Base-by-base conservation (phyloP, 2,888 invertebrate species). In the Teleogryllus oceanicus region DNA sequence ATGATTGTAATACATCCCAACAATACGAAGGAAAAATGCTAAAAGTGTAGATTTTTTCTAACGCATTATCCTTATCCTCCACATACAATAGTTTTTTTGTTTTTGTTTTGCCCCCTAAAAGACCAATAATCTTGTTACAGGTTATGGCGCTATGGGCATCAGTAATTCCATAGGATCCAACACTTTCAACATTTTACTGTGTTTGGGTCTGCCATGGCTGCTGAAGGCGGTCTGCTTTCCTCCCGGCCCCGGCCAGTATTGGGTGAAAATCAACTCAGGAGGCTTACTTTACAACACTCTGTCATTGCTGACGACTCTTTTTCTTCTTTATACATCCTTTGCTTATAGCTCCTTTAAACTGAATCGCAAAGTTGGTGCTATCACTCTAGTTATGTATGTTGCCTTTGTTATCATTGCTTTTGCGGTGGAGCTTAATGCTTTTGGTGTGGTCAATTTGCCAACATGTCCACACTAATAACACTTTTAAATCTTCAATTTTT, bases 151-250 rank as follows among this genome's bases (percentile, higher is more conserved):
- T 20, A 94, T 94, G 94, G 94, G 94, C 0, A 90, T 95, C 80
- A 93, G 94, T 85, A 95, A 94, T 87, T 92, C 94, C 1, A 93
- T 95, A 77, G 94, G 94, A 21, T 94, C 94, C 2, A 95, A 94
- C 85, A 94, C 94, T 0, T 94, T 95, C 85, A 94, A 94, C 85
- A 93, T 95, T 51, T 87, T 94, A 10, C 88, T 94, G 2, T 94
- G 94, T 83, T 88, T 95, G 82, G 94, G 94, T 1, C 85, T 94
- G 20, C 94, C 95, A 0, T 94, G 94, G 94, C 87, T 94, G 50
- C 88, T 94, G 24, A 94, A 94, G 85, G 88, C 92, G 0, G 85
- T 90, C 11, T 90, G 92, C 82, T 89, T 91, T 83, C 92, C 93
- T 0, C 76, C 77, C 18, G 50, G 21, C 18, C 13, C 24, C 12